A percentile compares a stretch with the other conserved stretches of the same genome.
phyloP scores from a whole-genome alignment of 30 jellyfish, hydroid and myxozoan genomes.

The Hydra vulgaris region DNA sequence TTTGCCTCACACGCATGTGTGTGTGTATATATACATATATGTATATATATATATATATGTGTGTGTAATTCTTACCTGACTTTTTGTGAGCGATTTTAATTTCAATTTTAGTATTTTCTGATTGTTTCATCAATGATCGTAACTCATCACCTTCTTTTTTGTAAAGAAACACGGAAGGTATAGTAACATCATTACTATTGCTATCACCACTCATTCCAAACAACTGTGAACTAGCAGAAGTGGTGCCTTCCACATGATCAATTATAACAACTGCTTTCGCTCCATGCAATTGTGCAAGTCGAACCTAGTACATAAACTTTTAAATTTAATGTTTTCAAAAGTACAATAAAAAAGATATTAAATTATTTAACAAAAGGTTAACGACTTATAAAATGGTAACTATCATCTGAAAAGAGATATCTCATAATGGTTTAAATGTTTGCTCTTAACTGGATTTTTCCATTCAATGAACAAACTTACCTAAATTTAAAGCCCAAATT shows the following conservation, averaged over 20 bases:
- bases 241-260: conserved; percentile 39
- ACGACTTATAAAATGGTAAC: no score
- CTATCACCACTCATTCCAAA: conserved; percentile 98
- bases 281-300: conserved; percentile 72
- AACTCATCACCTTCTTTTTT: conserved; percentile 67
- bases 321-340: not conserved
- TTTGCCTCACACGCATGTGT: no score
- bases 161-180: conserved; percentile 90
- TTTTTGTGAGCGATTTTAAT: conserved; percentile 6
- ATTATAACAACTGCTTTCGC: conserved; percentile 85
- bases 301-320: conserved; percentile 59
- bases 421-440: no score
- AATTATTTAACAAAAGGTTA: no score
- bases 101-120: not conserved
- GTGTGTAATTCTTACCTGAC: no score
- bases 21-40: no score
- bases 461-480: not conserved
- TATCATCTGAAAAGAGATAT: no score
- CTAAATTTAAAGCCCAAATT: no score
- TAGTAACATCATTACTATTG: conserved; percentile 62
- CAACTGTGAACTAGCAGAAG: conserved; percentile 54
- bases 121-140: conserved; percentile 37
- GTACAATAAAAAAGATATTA: not conserved
- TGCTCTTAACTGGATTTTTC: not conserved
- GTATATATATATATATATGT: no score